phyloP scores from a whole-genome alignment of 2,113 vertebrate species.

The Dromaius novaehollandiae region DNA sequence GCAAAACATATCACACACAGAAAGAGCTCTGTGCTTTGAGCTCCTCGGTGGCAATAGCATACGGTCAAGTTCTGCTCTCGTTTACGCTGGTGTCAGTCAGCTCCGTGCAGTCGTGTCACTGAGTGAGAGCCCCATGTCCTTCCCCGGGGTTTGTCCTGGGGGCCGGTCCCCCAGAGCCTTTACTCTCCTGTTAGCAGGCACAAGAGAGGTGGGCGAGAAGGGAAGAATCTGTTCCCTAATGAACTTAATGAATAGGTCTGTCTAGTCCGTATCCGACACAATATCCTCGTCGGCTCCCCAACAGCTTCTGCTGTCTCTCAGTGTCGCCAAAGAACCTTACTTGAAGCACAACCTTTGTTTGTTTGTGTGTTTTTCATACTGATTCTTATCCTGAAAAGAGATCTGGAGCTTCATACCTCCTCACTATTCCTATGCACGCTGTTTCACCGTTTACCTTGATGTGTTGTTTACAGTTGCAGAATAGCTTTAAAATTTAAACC shows the following conservation, averaged over 20 bases:
- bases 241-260: background rate
- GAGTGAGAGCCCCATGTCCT: background rate
- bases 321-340: background rate
- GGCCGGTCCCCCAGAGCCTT: background rate
- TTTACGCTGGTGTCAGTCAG: background rate
- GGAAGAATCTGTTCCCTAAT: background rate
- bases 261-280: background rate
- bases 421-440: background rate
- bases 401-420: background rate
- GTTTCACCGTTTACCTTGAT: conserved; percentile 16
- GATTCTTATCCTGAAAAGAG: background rate
- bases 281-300: background rate
- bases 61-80: background rate
- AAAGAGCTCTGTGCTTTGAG: background rate
- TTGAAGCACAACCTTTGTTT: background rate
- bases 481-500: background rate
- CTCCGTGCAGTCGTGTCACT: background rate
- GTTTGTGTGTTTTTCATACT: background rate
- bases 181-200: background rate
- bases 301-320: background rate
- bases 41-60: background rate
- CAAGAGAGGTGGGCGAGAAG: background rate
- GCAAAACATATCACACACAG: background rate
- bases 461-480: conserved; percentile 6
- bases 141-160: background rate